phyloP scores from a whole-genome alignment of 2,113 vertebrate species.

The Petromus typicus region DNA sequence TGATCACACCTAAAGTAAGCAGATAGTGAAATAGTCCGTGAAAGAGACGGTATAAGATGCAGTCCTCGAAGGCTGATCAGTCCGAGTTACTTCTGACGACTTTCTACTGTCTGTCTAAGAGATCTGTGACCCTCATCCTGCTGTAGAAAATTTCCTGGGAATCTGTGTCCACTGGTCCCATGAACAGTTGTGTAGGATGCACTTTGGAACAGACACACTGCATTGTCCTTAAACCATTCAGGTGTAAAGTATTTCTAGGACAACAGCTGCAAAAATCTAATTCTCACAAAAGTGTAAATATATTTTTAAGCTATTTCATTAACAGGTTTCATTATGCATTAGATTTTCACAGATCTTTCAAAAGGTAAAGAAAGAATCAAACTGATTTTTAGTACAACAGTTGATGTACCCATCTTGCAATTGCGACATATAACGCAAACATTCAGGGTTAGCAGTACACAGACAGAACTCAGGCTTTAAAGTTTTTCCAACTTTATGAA shows the following conservation, averaged over 20 bases:
- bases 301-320: not conserved
- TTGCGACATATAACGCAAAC: not conserved
- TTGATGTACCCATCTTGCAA: not conserved
- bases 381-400: not conserved
- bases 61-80: not conserved
- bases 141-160: not conserved
- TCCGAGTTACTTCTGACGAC: not conserved
- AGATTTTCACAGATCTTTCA: not conserved
- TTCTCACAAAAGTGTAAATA: not conserved
- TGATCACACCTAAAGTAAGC: not conserved
- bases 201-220: not conserved
- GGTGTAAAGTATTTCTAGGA: not conserved
- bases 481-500: not conserved
- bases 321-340: not conserved
- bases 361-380: not conserved
- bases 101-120: not conserved
- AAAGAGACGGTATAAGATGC: not conserved
- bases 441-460: too few relatives aligned
- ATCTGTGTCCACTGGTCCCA: not conserved
- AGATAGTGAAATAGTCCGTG: not conserved
- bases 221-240: not conserved
- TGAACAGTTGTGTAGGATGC: not conserved
- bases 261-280: not conserved
- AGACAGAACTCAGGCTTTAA: not conserved
- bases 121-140: not conserved